These are phyloP conservation scores for Bombus polaris DNA, from an alignment of 1,140 invertebrate genomes.

Conservation along the genomic window DNA sequence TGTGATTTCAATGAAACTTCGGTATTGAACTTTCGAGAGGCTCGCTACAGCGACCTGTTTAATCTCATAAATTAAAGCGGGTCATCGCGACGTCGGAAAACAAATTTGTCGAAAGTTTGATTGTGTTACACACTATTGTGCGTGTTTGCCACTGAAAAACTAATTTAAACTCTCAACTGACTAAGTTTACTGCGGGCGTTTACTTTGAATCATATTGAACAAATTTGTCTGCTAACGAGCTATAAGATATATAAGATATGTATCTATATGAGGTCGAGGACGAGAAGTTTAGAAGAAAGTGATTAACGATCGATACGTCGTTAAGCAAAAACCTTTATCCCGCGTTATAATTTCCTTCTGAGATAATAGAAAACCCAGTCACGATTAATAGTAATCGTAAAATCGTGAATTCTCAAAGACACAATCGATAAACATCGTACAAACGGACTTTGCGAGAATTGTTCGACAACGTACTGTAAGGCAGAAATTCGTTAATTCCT, in stretches of 20 bases:
- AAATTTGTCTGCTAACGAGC: constrained; percentile 40
- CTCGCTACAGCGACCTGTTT: constrained; percentile 3
- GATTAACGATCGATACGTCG: neutral
- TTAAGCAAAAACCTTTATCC: no score
- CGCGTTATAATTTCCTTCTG: neutral
- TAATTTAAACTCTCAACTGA: constrained; percentile 43
- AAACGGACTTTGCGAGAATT: neutral
- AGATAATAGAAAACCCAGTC: neutral
- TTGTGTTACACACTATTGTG: constrained; percentile 45
- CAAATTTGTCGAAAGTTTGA: constrained; percentile 48
- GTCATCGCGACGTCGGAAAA: neutral
- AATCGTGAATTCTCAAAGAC: neutral
- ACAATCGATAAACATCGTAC: neutral
- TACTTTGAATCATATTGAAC: constrained; percentile 27
- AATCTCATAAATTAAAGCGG: constrained; percentile 44
- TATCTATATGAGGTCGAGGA: no score
- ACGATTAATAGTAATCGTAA: neutral
- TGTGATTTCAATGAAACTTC: constrained; percentile 11
- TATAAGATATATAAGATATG: no score
- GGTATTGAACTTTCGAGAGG: constrained; percentile 31
- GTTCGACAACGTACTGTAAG: neutral
- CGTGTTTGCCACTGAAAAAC: constrained; percentile 50
- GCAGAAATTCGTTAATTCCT: neutral
- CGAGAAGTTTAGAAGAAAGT: neutral
- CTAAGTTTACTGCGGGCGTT: constrained; percentile 13